Evolutionary conservation across 92 coral and sea anemone genomes (phyloP).

Genomic region (Epizoanthus stellaris): DNA sequence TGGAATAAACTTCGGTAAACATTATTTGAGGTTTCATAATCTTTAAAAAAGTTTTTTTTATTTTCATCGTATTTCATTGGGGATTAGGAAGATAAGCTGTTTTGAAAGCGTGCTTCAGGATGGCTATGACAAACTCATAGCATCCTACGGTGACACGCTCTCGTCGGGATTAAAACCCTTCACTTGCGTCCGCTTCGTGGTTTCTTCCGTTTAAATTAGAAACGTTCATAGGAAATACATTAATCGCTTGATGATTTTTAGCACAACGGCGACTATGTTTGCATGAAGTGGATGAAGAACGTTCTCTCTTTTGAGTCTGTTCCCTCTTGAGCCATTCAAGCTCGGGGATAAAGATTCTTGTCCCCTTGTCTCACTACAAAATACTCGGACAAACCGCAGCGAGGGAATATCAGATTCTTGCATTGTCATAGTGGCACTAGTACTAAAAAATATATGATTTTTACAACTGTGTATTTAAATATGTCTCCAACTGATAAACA

Average conservation of each 20-base stretch:
- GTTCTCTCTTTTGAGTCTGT: no score
- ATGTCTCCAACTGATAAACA: no score
- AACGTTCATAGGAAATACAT: not conserved
- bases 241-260: not conserved
- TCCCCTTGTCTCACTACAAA: no score
- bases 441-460: no score
- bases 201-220: not conserved
- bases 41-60: not conserved
- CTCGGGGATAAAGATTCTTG: no score
- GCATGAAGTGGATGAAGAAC: not conserved
- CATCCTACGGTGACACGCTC: no score
- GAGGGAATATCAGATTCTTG: no score
- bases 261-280: not conserved
- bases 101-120: not conserved
- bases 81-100: not conserved
- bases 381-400: no score
- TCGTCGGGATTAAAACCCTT: not conserved
- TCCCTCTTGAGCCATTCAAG: no score
- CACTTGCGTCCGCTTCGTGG: slow-evolving; percentile 6
- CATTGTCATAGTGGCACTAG: no score
- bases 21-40: not conserved
- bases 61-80: not conserved
- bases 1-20: not conserved
- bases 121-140: no score
- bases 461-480: no score